These are phyloP conservation scores for Dryoscopus gambensis DNA, from an alignment of 2,113 vertebrate species.

Conservation along the genomic window DNA sequence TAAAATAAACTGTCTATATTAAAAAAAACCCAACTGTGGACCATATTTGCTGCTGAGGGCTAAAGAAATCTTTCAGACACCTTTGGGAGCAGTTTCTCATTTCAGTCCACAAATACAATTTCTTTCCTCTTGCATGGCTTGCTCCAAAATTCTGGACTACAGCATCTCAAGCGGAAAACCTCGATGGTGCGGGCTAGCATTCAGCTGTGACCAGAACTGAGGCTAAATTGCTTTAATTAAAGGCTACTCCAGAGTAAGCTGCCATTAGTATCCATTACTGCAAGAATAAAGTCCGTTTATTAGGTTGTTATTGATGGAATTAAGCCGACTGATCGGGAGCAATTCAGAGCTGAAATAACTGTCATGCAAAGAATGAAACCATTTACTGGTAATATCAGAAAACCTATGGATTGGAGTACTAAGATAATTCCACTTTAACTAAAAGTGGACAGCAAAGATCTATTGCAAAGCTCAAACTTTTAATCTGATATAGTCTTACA, in stretches of 20 bases:
- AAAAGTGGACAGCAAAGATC: background rate
- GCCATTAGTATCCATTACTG: background rate
- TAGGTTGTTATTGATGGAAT: slow-evolving; percentile 19
- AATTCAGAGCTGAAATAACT: background rate
- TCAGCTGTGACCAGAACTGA: background rate
- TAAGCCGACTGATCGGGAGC: background rate
- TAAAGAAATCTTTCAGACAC: background rate
- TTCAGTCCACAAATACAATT: background rate
- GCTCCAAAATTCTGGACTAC: background rate
- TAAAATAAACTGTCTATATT: background rate
- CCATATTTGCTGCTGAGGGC: background rate
- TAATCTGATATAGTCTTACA: background rate
- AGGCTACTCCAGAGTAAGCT: background rate
- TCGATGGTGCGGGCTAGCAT: fast-evolving
- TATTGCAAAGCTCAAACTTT: background rate
- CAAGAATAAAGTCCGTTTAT: background rate
- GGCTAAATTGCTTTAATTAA: slow-evolving; percentile 8
- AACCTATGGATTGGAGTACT: background rate
- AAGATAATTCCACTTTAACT: background rate
- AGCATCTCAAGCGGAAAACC: background rate
- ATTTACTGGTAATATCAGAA: background rate
- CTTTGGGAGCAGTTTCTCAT: background rate
- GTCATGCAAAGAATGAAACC: background rate
- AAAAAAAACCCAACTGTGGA: background rate
- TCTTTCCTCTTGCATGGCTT: background rate